phyloP scores from a whole-genome alignment of 2,797 vertebrate genomes.

The Alauda arvensis region DNA sequence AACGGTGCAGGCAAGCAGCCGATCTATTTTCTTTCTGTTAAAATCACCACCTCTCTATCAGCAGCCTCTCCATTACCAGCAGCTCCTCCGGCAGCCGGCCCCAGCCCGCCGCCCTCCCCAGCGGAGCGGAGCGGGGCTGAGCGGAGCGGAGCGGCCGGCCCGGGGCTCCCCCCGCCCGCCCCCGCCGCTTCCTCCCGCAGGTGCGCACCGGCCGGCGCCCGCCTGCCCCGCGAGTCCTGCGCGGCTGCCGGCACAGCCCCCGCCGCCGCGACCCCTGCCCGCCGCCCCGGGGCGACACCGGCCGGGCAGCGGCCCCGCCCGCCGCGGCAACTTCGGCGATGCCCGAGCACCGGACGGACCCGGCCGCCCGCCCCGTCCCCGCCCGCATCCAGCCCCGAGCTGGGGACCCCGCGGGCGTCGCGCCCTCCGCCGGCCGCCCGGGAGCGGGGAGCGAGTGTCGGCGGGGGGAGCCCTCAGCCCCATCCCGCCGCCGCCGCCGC shows the following conservation, averaged over 20 bases:
- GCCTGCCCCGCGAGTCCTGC: not conserved
- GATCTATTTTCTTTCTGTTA: conserved; percentile 24
- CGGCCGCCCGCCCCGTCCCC: not conserved
- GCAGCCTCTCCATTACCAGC: not conserved
- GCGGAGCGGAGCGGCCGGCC: not conserved
- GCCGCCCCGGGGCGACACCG: not conserved
- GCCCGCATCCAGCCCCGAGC: not conserved
- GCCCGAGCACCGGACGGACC: not conserved
- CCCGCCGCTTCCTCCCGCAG: not conserved
- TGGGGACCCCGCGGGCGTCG: too few species aligned
- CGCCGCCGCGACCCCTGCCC: not conserved
- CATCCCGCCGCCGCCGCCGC: not conserved
- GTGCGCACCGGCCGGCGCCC: not conserved
- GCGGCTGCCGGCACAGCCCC: not conserved
- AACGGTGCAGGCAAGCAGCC: conserved; percentile 21
- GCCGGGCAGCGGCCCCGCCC: not conserved
- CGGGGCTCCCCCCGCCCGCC: not conserved
- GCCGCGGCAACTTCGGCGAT: not conserved
- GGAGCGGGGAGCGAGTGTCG: not conserved
- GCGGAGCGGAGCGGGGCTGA: not conserved
- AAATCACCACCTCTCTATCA: not conserved
- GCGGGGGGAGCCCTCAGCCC: not conserved
- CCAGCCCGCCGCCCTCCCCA: not conserved
- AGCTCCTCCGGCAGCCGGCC: not conserved
- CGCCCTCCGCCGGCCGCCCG: not conserved